Evolutionary conservation across 2,888 invertebrate species (phyloP).

Genomic region (Drosophila fulvimacula): DNA sequence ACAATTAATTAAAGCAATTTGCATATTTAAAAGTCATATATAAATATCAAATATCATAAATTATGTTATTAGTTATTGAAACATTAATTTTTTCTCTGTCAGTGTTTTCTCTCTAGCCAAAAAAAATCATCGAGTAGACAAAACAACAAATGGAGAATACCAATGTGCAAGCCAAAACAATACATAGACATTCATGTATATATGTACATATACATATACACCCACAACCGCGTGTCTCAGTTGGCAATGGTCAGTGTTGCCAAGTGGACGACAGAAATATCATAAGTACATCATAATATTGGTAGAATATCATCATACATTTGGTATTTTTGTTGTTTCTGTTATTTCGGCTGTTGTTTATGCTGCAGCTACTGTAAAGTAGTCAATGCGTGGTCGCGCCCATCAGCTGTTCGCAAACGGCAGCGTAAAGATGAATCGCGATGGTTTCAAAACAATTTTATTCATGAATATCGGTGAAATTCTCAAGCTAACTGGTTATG

Average conservation of each 20-base stretch:
- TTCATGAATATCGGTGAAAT: conserved; percentile 22
- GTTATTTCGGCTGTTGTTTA: conserved; percentile 10
- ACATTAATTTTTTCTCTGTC: conserved; percentile 20
- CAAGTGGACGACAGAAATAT: conserved; percentile 43
- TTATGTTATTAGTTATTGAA: conserved; percentile 35
- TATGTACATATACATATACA: background rate
- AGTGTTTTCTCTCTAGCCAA: conserved; percentile 20
- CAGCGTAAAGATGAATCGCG: conserved; percentile 10
- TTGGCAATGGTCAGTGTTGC: conserved; percentile 48
- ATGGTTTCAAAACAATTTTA: conserved; percentile 26
- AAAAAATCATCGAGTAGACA: conserved; percentile 31
- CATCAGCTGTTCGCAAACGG: conserved; percentile 55
- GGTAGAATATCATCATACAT: too few relatives aligned
- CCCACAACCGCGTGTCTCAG: conserved; percentile 1
- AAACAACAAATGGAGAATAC: conserved; percentile 65
- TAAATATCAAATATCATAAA: conserved; percentile 25
- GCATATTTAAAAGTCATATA: conserved; percentile 51
- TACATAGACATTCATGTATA: conserved; percentile 28
- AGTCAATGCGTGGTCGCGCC: conserved; percentile 45
- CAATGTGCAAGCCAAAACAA: conserved; percentile 63
- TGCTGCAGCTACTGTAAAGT: conserved; percentile 27
- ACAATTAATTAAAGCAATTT: conserved; percentile 74
- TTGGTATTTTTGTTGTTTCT: conserved; percentile 13
- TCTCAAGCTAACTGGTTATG: conserved; percentile 10
- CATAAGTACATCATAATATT: conserved; percentile 37